Conservation (phyloP, 1,140 invertebrate species). For the Brachionus rubens region DNA sequence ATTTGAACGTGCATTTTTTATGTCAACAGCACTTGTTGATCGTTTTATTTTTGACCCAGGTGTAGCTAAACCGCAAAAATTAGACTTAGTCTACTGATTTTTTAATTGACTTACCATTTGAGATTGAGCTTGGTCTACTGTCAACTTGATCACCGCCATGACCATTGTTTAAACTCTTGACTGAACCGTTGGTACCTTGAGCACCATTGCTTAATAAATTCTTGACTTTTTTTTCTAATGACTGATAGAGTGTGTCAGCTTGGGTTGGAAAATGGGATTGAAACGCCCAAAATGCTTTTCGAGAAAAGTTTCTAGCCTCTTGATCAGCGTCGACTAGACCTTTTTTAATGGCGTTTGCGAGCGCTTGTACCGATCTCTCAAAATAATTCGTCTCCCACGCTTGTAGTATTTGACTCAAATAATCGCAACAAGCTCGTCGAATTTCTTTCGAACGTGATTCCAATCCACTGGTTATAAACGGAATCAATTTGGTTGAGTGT, state of each 20-base stretch:
- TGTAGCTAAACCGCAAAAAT: neutral
- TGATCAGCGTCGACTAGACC: constrained; percentile 87
- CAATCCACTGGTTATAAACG: neutral
- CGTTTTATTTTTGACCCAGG: constrained; percentile 58
- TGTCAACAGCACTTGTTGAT: constrained; percentile 87
- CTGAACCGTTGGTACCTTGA: neutral
- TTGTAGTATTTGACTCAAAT: constrained; percentile 76
- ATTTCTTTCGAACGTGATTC: constrained; percentile 86
- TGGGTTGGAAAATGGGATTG: constrained; percentile 82
- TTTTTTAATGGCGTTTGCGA: constrained; percentile 81
- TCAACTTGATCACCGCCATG: constrained; percentile 48
- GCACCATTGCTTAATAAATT: constrained; percentile 56
- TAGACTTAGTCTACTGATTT: no score
- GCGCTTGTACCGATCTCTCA: constrained; percentile 72
- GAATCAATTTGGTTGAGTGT: neutral
- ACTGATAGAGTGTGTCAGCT: constrained; percentile 77
- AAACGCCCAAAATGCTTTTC: constrained; percentile 80
- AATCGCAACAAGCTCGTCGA: constrained; percentile 71
- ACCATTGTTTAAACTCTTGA: constrained; percentile 5
- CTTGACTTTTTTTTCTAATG: constrained; percentile 78
- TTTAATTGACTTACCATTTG: no score
- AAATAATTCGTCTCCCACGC: constrained; percentile 77
- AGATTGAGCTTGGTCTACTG: constrained; percentile 45
- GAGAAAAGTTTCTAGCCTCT: constrained; percentile 69
- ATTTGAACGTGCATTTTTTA: constrained; percentile 59